These are phyloP conservation scores for Tridacna crocea DNA, from an alignment of 2,888 invertebrate species.

Conservation along the genomic window DNA sequence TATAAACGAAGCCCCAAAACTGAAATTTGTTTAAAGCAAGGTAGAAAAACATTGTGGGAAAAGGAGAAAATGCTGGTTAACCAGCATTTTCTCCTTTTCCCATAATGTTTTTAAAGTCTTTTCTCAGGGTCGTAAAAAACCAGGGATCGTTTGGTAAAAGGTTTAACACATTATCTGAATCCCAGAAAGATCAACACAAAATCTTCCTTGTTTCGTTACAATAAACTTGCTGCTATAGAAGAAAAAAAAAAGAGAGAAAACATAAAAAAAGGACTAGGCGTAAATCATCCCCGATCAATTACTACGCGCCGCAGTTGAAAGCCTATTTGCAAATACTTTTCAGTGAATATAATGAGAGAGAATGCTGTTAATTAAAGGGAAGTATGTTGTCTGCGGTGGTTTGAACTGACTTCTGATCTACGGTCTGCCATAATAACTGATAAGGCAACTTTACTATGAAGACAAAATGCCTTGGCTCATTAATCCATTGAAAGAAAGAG, in stretches of 20 bases:
- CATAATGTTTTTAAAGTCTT: no score
- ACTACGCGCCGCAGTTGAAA: slow-evolving; percentile 25
- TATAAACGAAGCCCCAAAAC: no score
- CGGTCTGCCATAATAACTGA: slow-evolving; percentile 15
- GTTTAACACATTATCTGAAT: background rate
- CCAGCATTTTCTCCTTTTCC: no score
- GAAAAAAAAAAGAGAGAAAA: no score
- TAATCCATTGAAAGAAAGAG: background rate
- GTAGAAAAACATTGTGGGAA: no score
- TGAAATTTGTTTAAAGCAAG: no score
- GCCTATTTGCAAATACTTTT: slow-evolving; percentile 14
- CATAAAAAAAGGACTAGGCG: background rate
- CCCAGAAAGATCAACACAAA: background rate
- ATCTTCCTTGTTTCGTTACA: background rate
- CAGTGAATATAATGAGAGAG: slow-evolving; percentile 28
- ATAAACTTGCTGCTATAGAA: background rate
- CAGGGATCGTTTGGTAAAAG: no score
- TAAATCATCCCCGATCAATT: slow-evolving; percentile 38
- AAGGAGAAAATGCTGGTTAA: no score
- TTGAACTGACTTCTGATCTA: slow-evolving; percentile 13
- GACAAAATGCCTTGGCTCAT: background rate
- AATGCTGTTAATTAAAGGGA: slow-evolving; percentile 52
- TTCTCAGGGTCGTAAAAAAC: no score
- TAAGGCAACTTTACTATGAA: slow-evolving; percentile 3
- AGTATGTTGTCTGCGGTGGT: background rate